Conservation (phyloP, 2,797 vertebrate species). For the Heteromormyrus szaboi region DNA sequence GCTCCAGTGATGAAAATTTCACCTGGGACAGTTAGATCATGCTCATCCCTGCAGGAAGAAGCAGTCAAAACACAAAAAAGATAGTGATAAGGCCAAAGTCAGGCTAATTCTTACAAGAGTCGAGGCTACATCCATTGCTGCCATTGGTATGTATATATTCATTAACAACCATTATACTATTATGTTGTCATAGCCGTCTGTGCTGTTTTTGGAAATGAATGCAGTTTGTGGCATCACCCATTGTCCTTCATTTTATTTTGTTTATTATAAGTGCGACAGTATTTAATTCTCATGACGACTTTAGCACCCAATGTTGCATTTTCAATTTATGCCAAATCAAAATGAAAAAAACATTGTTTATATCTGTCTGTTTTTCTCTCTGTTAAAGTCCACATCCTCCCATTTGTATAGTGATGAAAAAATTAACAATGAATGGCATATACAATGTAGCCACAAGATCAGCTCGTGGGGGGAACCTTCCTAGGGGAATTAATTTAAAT, state of each 20-base stretch:
- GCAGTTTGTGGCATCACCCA: not conserved
- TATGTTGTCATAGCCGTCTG: not conserved
- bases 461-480: not conserved
- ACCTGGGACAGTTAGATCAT: constrained; percentile 28
- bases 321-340: not conserved
- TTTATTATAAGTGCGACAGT: not conserved
- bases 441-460: not conserved
- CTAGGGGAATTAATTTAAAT: not conserved
- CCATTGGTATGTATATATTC: not conserved
- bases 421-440: not conserved
- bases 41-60: constrained; percentile 27
- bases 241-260: not conserved
- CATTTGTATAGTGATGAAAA: not conserved
- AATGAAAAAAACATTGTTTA: not conserved
- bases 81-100: constrained; percentile 6
- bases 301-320: not conserved
- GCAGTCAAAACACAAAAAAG: constrained; percentile 36
- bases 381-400: not conserved
- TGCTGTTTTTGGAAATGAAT: not conserved
- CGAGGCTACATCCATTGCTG: constrained; percentile 26
- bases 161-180: not conserved
- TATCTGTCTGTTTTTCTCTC: not conserved
- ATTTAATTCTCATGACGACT: not conserved
- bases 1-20: not conserved
- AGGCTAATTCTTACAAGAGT: constrained; percentile 35